Base-by-base conservation (phyloP, 2,113 vertebrate genomes). In the Athene noctua region DNA sequence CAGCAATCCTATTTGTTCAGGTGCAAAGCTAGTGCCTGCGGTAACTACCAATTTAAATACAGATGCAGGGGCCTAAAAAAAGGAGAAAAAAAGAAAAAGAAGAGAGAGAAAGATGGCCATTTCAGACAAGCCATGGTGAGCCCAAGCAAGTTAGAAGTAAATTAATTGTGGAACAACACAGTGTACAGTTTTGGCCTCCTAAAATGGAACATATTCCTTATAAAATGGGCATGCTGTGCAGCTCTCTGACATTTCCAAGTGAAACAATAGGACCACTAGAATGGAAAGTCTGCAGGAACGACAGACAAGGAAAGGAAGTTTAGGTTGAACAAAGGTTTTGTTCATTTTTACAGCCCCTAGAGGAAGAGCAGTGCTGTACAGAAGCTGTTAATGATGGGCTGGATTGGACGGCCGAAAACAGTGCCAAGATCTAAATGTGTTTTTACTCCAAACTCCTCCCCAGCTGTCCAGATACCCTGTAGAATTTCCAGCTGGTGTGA, bases 331-430 rank as follows among this genome's bases (percentile, higher is more conserved):
- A 97, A 98, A 97, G 97, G 97, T 96, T 98, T 95, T 88, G 87
- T 98, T 98, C 96, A 96, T 97, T 98, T 98, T 97, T 94, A 97
- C 87, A 97, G 97, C 96, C 96, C 97, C 97, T 97, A 83, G 97
- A 98, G 97, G 95, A 97, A 97, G 97, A 97, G 91, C 95, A 97
- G 94, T 95, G 92, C 86, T 94, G 55, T 97, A 97, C 98, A 98
- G 98, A 98, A 98, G 98, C 98, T 97, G 98, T 97, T 98, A 98
- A 98, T 98, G 97, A 98, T 97, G 96, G 97, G 87, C 97, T 98
- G 97, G 97, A 98, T 93, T 96, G 80, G 79, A 96, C 38, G n/a
- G 71, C 92, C 1, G n/a, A 80, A 87, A 83, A 65, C 75, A 58
- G 82, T 97, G 98, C 98, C 98, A 98, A 98, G 96, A 97, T 96